A percentile compares a stretch with the other conserved stretches of the same genome.
Conservation (phyloP, 2,888 invertebrate species). For the Uloborus plumipes region DNA sequence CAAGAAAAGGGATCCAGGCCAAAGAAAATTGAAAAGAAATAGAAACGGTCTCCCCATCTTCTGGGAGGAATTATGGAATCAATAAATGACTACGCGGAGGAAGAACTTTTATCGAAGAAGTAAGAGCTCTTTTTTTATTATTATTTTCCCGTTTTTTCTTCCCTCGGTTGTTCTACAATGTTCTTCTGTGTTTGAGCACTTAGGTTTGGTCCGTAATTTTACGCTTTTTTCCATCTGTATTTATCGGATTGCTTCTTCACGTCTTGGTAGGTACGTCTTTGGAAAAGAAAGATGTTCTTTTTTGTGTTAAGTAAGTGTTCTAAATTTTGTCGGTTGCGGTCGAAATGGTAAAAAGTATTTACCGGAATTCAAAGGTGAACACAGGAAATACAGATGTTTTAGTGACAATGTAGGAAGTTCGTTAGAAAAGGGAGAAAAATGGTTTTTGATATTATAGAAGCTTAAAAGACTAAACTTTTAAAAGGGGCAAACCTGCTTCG, state of each 20-base stretch:
- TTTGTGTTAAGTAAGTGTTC: too few relatives aligned
- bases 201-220: slow-evolving; percentile 48
- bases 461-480: too few relatives aligned
- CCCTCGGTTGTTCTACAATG: slow-evolving; percentile 24
- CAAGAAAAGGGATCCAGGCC: slow-evolving; percentile 1
- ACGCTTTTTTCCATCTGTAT: slow-evolving; percentile 18
- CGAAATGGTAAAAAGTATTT: too few relatives aligned
- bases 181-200: slow-evolving; percentile 27
- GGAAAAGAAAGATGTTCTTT: too few relatives aligned
- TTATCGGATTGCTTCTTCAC: slow-evolving; percentile 25
- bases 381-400: too few relatives aligned
- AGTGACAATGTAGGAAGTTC: too few relatives aligned
- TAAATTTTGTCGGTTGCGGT: too few relatives aligned
- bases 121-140: slow-evolving; percentile 23
- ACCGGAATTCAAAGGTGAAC: too few relatives aligned
- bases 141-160: not conserved
- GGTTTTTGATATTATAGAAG: too few relatives aligned
- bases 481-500: too few relatives aligned
- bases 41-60: slow-evolving; percentile 56
- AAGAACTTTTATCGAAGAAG: slow-evolving; percentile 57
- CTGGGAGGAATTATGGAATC: slow-evolving; percentile 60
- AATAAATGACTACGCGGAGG: slow-evolving; percentile 54
- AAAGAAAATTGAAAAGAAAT: slow-evolving; percentile 60
- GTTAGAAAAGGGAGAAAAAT: too few relatives aligned
- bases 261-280: too few relatives aligned